These are phyloP conservation scores for Heliconius hewitsoni DNA, from an alignment of 1,140 invertebrate species.

Conservation along the genomic window DNA sequence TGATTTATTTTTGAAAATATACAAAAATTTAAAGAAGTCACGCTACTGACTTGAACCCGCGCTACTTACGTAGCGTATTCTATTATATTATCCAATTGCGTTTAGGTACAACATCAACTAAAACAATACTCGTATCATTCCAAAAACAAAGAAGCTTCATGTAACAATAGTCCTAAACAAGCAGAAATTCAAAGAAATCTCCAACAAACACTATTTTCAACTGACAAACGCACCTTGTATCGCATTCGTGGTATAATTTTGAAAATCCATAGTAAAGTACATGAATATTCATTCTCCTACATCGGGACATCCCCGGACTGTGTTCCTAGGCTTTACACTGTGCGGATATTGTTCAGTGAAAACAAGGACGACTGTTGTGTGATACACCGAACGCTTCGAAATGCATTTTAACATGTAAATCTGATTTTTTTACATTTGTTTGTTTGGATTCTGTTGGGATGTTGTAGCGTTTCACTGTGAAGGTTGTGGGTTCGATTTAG, in stretches of 20 bases:
- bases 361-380: background rate
- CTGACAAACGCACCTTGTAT: constrained; percentile 1
- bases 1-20: no score
- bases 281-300: constrained; percentile 6
- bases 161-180: no score
- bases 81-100: no score
- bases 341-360: background rate
- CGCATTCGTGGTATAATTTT: constrained; percentile 9
- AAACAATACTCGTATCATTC: no score
- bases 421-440: constrained; percentile 5
- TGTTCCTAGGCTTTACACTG: background rate
- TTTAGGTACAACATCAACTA: no score
- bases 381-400: background rate
- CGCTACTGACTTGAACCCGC: no score
- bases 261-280: constrained; percentile 10
- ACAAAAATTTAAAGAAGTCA: no score
- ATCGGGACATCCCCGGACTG: background rate
- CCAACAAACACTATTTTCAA: background rate
- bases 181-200: no score
- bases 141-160: no score
- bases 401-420: constrained; percentile 1
- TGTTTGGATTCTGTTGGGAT: background rate
- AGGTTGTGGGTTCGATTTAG: no score
- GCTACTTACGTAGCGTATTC: no score
- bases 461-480: no score